A percentile compares a stretch with the other conserved stretches of the same genome.
These are phyloP conservation scores for Hyposmocoma kahamanoa DNA, from an alignment of 1,140 invertebrate genomes.

Conservation along the genomic window DNA sequence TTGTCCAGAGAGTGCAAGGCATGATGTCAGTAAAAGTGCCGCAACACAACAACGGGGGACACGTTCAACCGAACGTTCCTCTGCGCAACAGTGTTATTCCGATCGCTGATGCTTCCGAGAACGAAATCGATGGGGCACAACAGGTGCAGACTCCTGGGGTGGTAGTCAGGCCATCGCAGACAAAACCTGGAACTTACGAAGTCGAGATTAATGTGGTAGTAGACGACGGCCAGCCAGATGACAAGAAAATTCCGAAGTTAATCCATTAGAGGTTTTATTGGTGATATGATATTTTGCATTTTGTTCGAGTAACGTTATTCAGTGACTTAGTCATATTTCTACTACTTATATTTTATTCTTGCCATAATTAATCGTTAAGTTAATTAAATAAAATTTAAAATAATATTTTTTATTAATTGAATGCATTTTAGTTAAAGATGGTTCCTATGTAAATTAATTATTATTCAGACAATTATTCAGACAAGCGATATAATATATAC, in stretches of 20 bases:
- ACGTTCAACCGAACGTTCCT: constrained; percentile 10
- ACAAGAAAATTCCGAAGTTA: constrained; percentile 12
- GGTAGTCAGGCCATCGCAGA: constrained; percentile 43
- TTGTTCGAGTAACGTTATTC: constrained; percentile 21
- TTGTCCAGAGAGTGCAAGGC: constrained; percentile 77
- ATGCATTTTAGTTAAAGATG: too few relatives aligned
- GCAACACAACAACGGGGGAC: constrained; percentile 24
- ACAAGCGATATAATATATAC: too few relatives aligned
- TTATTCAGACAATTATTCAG: too few relatives aligned
- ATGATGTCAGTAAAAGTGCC: constrained; percentile 73
- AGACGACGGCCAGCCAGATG: constrained; percentile 47
- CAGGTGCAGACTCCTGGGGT: constrained; percentile 37
- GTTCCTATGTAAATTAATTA: too few relatives aligned
- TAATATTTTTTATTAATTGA: too few relatives aligned
- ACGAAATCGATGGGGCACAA: constrained; percentile 37
- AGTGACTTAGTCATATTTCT: constrained; percentile 15
- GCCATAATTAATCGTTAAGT: too few relatives aligned
- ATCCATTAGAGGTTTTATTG: neutral
- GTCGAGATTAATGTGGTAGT: constrained; percentile 57
- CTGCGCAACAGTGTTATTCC: constrained; percentile 14
- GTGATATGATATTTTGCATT: constrained; percentile 24
- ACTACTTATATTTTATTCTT: constrained; percentile 52
- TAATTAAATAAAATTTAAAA: too few relatives aligned
- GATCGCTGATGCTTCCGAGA: constrained; percentile 37
- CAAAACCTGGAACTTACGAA: constrained; percentile 57